Evolutionary conservation across 2,113 vertebrate species (phyloP).

Genomic region (Peucedramus taeniatus): DNA sequence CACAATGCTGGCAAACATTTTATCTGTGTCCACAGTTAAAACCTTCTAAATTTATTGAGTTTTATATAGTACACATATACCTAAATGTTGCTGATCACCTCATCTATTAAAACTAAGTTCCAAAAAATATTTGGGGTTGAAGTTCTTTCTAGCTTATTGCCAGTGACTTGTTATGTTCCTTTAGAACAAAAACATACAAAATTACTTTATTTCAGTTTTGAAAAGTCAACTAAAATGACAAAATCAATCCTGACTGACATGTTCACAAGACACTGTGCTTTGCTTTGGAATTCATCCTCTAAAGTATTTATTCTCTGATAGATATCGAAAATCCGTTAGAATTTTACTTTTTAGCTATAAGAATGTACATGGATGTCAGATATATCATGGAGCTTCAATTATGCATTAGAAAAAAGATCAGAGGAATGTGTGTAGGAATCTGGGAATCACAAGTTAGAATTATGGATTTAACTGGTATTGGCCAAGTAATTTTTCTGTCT

Average conservation of each 20-base stretch:
- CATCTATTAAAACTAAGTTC: background rate
- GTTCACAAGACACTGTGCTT: background rate
- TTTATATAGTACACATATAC: background rate
- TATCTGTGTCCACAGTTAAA: background rate
- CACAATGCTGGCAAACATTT: background rate
- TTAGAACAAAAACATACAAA: background rate
- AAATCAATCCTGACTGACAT: background rate
- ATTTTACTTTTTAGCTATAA: background rate
- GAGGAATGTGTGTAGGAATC: background rate
- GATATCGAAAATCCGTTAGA: background rate
- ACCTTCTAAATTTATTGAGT: background rate
- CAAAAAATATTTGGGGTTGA: background rate
- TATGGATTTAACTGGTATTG: background rate
- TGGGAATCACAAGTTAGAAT: background rate
- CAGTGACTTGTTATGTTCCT: background rate
- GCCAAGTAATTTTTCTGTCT: background rate
- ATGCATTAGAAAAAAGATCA: background rate
- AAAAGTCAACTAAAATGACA: background rate
- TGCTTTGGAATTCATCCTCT: background rate
- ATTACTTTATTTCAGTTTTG: background rate
- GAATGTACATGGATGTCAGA: background rate
- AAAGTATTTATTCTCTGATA: background rate
- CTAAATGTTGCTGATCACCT: background rate
- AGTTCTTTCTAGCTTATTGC: background rate
- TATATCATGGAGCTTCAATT: background rate